Conservation (phyloP, 2,888 invertebrate genomes). For the Tholera decimalis region DNA sequence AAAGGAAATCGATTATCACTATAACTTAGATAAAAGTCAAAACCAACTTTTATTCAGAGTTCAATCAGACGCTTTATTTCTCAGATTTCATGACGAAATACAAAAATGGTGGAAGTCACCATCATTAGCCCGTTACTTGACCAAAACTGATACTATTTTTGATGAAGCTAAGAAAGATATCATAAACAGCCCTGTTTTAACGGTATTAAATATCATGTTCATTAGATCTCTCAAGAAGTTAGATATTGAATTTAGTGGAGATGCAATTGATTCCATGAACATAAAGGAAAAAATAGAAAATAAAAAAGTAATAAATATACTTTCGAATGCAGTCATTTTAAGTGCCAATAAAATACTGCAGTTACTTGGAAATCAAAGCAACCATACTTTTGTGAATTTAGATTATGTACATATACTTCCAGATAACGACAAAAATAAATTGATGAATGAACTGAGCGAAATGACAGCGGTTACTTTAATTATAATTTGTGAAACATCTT, state of each 20-base stretch:
- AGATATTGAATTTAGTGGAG: slow-evolving; percentile 59
- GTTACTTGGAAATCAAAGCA: slow-evolving; percentile 41
- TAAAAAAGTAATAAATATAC: slow-evolving; percentile 58
- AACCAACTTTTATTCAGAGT: slow-evolving; percentile 67
- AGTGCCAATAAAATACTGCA: slow-evolving; percentile 70
- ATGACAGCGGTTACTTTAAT: slow-evolving; percentile 63
- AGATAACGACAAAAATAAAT: slow-evolving; percentile 64
- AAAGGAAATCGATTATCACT: slow-evolving; percentile 65
- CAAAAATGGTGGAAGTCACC: slow-evolving; percentile 75
- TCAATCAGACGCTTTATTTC: slow-evolving; percentile 72
- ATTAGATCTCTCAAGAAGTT: slow-evolving; percentile 66
- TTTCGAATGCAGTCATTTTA: slow-evolving; percentile 63
- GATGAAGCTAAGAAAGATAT: slow-evolving; percentile 70
- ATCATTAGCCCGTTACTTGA: slow-evolving; percentile 65
- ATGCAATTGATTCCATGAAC: slow-evolving; percentile 59
- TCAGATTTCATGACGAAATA: slow-evolving; percentile 73
- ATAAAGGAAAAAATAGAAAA: slow-evolving; percentile 46
- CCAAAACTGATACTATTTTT: slow-evolving; percentile 64
- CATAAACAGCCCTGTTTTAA: slow-evolving; percentile 69
- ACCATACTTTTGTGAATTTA: slow-evolving; percentile 68
- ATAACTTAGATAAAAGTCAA: slow-evolving; percentile 60
- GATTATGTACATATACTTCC: slow-evolving; percentile 69
- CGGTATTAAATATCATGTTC: slow-evolving; percentile 69
- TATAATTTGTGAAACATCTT: slow-evolving; percentile 64
- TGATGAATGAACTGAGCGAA: slow-evolving; percentile 65